A percentile compares a stretch with the other conserved stretches of the same genome.
Conservation (phyloP, 2,888 invertebrate genomes). For the Hemithea aestivaria region DNA sequence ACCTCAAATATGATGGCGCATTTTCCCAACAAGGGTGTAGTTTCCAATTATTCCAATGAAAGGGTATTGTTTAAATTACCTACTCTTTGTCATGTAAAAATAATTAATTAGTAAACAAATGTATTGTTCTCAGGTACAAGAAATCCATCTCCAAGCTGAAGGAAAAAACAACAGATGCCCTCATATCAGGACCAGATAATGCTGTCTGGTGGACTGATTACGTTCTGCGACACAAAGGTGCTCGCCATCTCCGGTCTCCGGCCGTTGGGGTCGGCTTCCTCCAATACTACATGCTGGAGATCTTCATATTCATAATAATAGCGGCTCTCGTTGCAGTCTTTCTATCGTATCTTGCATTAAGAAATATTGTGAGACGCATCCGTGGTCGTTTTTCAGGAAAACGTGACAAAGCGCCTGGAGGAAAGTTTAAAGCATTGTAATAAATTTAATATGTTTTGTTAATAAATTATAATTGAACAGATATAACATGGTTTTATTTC, state of each 20-base stretch:
- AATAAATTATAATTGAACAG: too few species aligned
- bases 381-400: constrained; percentile 33
- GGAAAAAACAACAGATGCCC: constrained; percentile 41
- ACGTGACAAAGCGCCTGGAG: constrained; percentile 24
- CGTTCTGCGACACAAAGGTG: constrained; percentile 64
- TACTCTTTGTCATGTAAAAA: too few species aligned
- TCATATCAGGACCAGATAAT: constrained; percentile 64
- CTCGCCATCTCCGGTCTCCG: constrained; percentile 63
- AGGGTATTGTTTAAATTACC: too few species aligned
- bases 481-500: too few species aligned
- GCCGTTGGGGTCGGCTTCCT: constrained; percentile 52
- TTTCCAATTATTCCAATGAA: too few species aligned
- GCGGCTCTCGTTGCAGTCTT: constrained; percentile 27
- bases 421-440: constrained; percentile 64
- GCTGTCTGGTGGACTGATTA: constrained; percentile 78
- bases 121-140: constrained; percentile 53
- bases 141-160: constrained; percentile 48
- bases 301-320: constrained; percentile 36
- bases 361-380: constrained; percentile 36
- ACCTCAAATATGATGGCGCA: too few species aligned
- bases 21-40: too few species aligned
- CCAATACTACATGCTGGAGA: constrained; percentile 62
- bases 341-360: constrained; percentile 34
- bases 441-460: not conserved
- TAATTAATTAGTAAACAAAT: too few species aligned